phyloP scores from a whole-genome alignment of 1,140 invertebrate species.

The Philaenus spumarius region DNA sequence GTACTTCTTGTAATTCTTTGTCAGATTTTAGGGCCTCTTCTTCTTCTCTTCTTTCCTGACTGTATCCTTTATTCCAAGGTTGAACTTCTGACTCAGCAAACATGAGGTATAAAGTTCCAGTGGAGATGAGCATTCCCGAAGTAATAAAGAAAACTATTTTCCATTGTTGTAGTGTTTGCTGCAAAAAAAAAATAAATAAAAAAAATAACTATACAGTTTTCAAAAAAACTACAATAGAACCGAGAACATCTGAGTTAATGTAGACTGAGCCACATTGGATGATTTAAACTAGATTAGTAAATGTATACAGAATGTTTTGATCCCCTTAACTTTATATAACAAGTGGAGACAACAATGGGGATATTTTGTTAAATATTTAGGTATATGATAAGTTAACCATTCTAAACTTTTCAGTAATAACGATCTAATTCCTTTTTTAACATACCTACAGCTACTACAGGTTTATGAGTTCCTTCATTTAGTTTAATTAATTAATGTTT shows the following conservation, averaged over 20 bases:
- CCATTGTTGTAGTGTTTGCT: constrained; percentile 63
- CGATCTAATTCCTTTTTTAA: too few relatives aligned
- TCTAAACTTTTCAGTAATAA: too few relatives aligned
- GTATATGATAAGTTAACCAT: too few relatives aligned
- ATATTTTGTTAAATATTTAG: too few relatives aligned
- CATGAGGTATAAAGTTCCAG: constrained; percentile 46
- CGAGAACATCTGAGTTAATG: background rate
- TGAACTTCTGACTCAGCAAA: constrained; percentile 54
- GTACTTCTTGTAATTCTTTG: background rate
- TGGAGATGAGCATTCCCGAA: constrained; percentile 44
- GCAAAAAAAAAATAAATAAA: constrained; percentile 28
- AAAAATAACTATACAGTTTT: background rate
- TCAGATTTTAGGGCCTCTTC: background rate
- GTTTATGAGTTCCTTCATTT: too few relatives aligned
- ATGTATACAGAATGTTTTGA: too few relatives aligned
- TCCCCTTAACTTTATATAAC: too few relatives aligned
- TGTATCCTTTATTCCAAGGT: constrained; percentile 48
- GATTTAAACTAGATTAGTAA: too few relatives aligned
- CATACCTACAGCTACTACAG: too few relatives aligned
- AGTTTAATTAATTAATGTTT: too few relatives aligned
- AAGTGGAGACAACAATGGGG: too few relatives aligned
- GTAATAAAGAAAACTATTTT: constrained; percentile 55
- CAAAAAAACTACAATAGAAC: background rate
- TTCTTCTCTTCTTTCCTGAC: background rate
- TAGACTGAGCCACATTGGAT: background rate